Evolutionary conservation across 2,113 vertebrate species (phyloP).

Genomic region (Axis porcinus): DNA sequence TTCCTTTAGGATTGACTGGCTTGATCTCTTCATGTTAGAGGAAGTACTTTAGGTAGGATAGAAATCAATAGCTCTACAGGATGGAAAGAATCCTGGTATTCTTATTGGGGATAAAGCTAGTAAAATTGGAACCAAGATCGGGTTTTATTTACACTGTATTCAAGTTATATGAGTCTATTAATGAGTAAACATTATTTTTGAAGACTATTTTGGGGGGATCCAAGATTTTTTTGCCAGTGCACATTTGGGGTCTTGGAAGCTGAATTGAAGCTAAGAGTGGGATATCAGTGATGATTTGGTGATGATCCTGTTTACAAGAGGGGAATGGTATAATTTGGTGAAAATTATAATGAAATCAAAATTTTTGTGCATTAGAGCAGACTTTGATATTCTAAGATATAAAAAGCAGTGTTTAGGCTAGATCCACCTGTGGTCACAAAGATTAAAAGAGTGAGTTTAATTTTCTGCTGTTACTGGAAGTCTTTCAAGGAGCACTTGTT

Average conservation of each 20-base stretch:
- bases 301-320: background rate
- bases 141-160: background rate
- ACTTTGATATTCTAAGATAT: background rate
- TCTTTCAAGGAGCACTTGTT: slow-evolving; percentile 35
- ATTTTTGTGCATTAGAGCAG: background rate
- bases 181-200: background rate
- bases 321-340: background rate
- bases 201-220: background rate
- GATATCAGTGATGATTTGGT: background rate
- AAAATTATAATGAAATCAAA: background rate
- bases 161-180: background rate
- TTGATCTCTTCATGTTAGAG: background rate
- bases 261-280: background rate
- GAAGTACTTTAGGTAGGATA: background rate
- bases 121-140: background rate
- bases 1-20: background rate
- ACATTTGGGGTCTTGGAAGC: background rate
- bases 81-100: background rate
- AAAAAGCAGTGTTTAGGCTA: background rate
- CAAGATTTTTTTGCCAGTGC: background rate
- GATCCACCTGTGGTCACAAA: background rate
- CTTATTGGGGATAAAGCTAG: background rate
- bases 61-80: background rate
- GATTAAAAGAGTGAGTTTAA: background rate
- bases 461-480: background rate